phyloP scores from a whole-genome alignment of 2,888 invertebrate species.

The Zootermopsis nevadensis region DNA sequence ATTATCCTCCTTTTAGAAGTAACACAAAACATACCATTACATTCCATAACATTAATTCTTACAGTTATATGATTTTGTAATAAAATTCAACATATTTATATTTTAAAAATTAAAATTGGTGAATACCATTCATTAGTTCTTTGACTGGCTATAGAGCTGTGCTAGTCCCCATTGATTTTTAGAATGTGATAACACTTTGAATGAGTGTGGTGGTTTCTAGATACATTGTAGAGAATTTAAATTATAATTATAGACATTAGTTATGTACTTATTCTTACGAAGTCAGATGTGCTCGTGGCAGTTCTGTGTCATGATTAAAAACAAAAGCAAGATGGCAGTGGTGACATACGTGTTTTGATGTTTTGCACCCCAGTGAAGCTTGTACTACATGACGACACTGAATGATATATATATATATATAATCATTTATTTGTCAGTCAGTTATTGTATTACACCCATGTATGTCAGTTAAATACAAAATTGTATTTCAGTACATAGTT shows the following conservation, averaged over 20 bases:
- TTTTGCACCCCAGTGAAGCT: constrained; percentile 20
- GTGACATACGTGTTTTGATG: constrained; percentile 55
- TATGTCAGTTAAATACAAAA: background rate
- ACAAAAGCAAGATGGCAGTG: constrained; percentile 69
- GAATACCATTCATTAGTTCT: no score
- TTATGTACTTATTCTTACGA: background rate
- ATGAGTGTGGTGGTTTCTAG: background rate
- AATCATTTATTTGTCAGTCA: background rate
- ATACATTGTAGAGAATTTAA: background rate
- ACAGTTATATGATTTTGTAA: no score
- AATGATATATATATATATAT: constrained; percentile 18
- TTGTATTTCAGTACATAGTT: background rate
- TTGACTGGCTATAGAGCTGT: no score
- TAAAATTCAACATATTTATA: no score
- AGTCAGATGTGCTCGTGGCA: constrained; percentile 41
- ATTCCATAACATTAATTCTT: no score
- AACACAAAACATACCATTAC: no score
- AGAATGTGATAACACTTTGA: background rate
- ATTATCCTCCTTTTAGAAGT: no score
- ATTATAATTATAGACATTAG: background rate
- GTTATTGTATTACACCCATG: background rate
- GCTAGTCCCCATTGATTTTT: background rate
- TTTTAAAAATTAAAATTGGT: no score
- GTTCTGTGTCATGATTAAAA: constrained; percentile 39
- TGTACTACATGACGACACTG: constrained; percentile 14